A percentile compares a stretch with the other conserved stretches of the same genome.
phyloP scores from a whole-genome alignment of 2,888 invertebrate genomes.

The Nezara viridula region DNA sequence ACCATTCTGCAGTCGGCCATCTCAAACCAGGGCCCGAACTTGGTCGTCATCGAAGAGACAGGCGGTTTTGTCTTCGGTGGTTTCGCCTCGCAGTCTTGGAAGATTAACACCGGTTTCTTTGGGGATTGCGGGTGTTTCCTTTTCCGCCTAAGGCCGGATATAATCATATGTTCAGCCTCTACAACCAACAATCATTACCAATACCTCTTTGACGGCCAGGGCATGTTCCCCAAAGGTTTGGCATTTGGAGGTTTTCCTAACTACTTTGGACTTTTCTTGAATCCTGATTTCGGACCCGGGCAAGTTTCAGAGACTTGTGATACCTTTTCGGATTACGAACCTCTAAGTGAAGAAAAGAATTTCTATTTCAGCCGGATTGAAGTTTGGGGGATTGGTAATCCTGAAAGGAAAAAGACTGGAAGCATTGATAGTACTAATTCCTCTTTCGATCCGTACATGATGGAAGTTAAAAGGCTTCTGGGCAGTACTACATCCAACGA shows the following conservation, averaged over 20 bases:
- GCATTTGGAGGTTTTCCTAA: slow-evolving; percentile 53
- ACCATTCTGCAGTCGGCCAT: slow-evolving; percentile 78
- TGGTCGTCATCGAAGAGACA: slow-evolving; percentile 86
- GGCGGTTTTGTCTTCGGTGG: slow-evolving; percentile 91
- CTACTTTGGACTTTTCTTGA: slow-evolving; percentile 58
- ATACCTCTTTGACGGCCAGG: slow-evolving; percentile 53
- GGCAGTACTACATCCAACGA: background rate
- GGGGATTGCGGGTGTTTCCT: slow-evolving; percentile 58
- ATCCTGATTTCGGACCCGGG: slow-evolving; percentile 60
- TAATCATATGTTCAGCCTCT: slow-evolving; percentile 27
- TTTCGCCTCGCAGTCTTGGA: slow-evolving; percentile 86
- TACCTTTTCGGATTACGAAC: slow-evolving; percentile 55
- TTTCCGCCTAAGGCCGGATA: slow-evolving; percentile 55
- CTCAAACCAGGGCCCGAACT: slow-evolving; percentile 83
- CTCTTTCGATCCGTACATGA: background rate
- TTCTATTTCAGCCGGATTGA: background rate
- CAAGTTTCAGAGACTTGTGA: slow-evolving; percentile 54
- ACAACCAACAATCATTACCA: slow-evolving; percentile 59
- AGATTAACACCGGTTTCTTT: slow-evolving; percentile 2
- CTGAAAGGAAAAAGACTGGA: background rate
- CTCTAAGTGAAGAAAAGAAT: background rate
- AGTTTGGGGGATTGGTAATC: background rate
- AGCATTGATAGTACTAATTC: background rate
- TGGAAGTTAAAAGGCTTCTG: background rate
- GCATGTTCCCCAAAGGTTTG: slow-evolving; percentile 51